Evolutionary conservation across 2,113 vertebrate genomes (phyloP).

Genomic region (Triplophysa tibetana): DNA sequence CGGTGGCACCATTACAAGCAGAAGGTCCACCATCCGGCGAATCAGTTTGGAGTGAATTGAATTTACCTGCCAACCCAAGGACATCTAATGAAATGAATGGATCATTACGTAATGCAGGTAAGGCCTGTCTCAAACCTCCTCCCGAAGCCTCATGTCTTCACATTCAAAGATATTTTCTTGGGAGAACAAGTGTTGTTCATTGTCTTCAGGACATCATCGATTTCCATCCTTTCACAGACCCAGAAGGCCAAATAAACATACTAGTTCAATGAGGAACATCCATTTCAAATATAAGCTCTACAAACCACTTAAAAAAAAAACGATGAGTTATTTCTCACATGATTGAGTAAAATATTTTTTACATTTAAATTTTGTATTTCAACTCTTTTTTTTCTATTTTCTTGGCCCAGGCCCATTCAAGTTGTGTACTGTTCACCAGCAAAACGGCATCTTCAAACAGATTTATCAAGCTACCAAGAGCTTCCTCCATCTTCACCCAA

Average conservation of each 20-base stretch:
- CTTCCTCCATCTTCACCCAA: slow-evolving; percentile 66
- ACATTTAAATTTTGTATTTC: too few species aligned
- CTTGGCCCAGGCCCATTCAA: slow-evolving; percentile 47
- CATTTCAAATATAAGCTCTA: neutral
- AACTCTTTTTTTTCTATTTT: slow-evolving; percentile 10
- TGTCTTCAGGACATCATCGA: slow-evolving; percentile 51
- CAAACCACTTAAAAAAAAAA: too few species aligned
- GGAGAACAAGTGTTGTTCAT: slow-evolving; percentile 57
- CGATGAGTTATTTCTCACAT: too few species aligned
- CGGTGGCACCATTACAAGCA: slow-evolving; percentile 71
- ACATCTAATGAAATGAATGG: neutral
- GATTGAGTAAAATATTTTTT: too few species aligned
- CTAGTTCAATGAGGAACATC: neutral
- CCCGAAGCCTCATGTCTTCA: slow-evolving; percentile 65
- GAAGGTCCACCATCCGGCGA: slow-evolving; percentile 81
- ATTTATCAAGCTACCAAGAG: slow-evolving; percentile 63
- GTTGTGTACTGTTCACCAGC: slow-evolving; percentile 51
- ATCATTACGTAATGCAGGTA: slow-evolving; percentile 1
- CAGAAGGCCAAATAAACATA: neutral
- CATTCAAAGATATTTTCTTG: slow-evolving; percentile 62
- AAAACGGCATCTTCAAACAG: slow-evolving; percentile 62
- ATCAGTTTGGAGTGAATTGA: slow-evolving; percentile 73
- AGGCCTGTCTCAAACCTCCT: slow-evolving; percentile 59
- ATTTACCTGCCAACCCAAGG: slow-evolving; percentile 64
- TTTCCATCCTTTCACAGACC: slow-evolving; percentile 55